These are phyloP conservation scores for Sebastes oblongus DNA, from an alignment of 2,797 vertebrate species.

Conservation along the genomic window DNA sequence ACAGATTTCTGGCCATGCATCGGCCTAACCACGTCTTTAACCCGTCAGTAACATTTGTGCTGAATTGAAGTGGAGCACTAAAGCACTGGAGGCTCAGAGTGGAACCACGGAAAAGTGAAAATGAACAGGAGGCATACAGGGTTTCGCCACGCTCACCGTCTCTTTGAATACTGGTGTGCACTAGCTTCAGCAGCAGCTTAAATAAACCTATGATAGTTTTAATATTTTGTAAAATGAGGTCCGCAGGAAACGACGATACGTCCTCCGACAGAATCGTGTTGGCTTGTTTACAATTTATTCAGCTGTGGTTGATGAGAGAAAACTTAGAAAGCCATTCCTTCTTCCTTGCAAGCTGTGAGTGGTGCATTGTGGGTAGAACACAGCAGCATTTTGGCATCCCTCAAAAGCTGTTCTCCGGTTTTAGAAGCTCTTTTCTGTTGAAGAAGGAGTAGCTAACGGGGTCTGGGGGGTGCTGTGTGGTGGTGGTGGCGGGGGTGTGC, in stretches of 20 bases:
- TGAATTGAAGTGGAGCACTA: conserved; percentile 30
- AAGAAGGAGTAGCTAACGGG: conserved; percentile 9
- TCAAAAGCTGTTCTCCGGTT: conserved; percentile 16
- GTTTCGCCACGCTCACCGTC: background rate
- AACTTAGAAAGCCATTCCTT: conserved; percentile 41
- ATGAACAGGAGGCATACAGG: background rate
- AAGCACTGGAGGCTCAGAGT: conserved; percentile 30
- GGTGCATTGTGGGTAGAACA: conserved; percentile 45
- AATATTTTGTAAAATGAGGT: conserved; percentile 33
- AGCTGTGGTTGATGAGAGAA: conserved; percentile 27
- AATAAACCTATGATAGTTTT: conserved; percentile 45
- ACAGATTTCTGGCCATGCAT: conserved; percentile 36
- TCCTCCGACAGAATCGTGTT: conserved; percentile 16
- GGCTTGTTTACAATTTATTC: conserved; percentile 16
- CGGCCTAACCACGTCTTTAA: conserved; percentile 27
- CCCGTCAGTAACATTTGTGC: conserved; percentile 16
- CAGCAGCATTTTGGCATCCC: conserved; percentile 53
- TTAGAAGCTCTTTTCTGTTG: conserved; percentile 13
- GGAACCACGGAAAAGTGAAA: conserved; percentile 27
- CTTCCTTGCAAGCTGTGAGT: conserved; percentile 39
- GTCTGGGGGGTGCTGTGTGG: background rate
- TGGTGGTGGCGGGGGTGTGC: background rate
- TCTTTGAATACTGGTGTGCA: conserved; percentile 40
- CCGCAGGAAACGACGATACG: conserved; percentile 9
- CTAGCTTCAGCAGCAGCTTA: conserved; percentile 42